Percentiles rank a stretch among this genome's conserved stretches.
Evolutionary conservation across 1,140 invertebrate species (phyloP).

Genomic region (Lordiphosa collinella): DNA sequence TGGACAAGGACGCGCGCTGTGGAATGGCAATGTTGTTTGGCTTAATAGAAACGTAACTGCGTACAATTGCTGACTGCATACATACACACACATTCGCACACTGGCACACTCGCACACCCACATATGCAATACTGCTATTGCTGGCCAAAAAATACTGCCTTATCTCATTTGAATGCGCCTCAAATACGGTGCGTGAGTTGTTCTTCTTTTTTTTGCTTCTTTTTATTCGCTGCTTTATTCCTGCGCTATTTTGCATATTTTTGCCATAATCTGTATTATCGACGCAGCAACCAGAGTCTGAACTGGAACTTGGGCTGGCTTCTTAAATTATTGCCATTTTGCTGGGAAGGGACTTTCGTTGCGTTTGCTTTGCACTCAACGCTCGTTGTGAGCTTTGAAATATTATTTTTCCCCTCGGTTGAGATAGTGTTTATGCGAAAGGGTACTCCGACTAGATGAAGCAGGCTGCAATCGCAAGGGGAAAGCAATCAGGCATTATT

Average conservation of each 20-base stretch:
- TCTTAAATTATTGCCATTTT: conserved; percentile 32
- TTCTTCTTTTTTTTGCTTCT: conserved; percentile 23
- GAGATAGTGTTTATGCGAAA: conserved; percentile 37
- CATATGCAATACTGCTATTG: conserved; percentile 12
- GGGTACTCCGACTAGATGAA: too few relatives aligned
- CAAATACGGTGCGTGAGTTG: conserved; percentile 48
- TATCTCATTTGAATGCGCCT: conserved; percentile 55
- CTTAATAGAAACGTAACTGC: conserved; percentile 62
- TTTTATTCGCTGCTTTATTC: conserved; percentile 49
- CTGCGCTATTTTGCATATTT: conserved; percentile 49
- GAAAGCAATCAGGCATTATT: too few relatives aligned
- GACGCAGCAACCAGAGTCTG: conserved; percentile 7
- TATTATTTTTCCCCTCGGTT: conserved; percentile 27
- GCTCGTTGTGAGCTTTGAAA: conserved; percentile 5
- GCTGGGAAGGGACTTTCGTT: not conserved
- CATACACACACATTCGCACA: conserved; percentile 30
- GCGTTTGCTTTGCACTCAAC: not conserved
- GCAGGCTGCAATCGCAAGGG: too few relatives aligned
- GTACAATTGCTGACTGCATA: conserved; percentile 38
- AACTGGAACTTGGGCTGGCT: not conserved
- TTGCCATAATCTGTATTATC: conserved; percentile 53
- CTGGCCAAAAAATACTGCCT: conserved; percentile 24
- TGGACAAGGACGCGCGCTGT: conserved; percentile 33
- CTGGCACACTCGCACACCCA: conserved; percentile 8
- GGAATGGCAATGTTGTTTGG: conserved; percentile 40